phyloP scores from a whole-genome alignment of 2,888 invertebrate genomes.

The Pammene fasciana region DNA sequence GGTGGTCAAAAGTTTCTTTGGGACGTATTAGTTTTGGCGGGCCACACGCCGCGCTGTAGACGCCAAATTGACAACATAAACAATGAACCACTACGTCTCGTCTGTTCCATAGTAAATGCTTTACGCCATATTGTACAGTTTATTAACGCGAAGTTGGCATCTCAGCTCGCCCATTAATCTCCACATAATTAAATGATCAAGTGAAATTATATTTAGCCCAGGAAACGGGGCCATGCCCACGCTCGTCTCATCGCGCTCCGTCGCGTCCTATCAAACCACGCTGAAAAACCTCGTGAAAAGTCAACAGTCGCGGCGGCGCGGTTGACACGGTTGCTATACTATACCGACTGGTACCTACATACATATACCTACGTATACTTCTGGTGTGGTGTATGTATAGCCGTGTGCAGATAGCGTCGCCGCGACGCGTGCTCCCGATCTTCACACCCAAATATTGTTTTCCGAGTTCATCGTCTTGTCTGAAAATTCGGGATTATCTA shows the following conservation, averaged over 20 bases:
- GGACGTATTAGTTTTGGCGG: background rate
- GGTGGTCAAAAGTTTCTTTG: too few relatives aligned
- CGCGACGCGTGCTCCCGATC: slow-evolving; percentile 34
- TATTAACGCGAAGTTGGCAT: slow-evolving; percentile 77
- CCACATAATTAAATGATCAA: slow-evolving; percentile 83
- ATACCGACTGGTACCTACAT: background rate
- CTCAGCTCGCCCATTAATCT: slow-evolving; percentile 77
- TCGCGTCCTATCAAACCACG: slow-evolving; percentile 59
- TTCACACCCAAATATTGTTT: slow-evolving; percentile 40
- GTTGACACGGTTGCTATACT: slow-evolving; percentile 6
- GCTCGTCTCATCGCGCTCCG: slow-evolving; percentile 57
- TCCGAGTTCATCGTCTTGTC: slow-evolving; percentile 42
- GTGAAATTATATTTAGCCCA: slow-evolving; percentile 81
- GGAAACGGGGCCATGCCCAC: slow-evolving; percentile 76
- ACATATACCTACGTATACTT: slow-evolving; percentile 2
- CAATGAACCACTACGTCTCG: slow-evolving; percentile 44
- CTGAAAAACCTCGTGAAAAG: slow-evolving; percentile 53
- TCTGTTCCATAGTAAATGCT: slow-evolving; percentile 59
- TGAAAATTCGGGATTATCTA: slow-evolving; percentile 41
- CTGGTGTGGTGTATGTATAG: background rate
- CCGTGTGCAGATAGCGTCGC: slow-evolving; percentile 11
- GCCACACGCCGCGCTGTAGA: slow-evolving; percentile 7
- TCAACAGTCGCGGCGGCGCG: slow-evolving; percentile 38
- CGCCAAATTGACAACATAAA: slow-evolving; percentile 48
- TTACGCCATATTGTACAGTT: slow-evolving; percentile 68